Evolutionary conservation across 2,797 vertebrate genomes (phyloP), one percentile per base, ranked within the genome.

Genomic region (Poeciliopsis infans): DNA sequence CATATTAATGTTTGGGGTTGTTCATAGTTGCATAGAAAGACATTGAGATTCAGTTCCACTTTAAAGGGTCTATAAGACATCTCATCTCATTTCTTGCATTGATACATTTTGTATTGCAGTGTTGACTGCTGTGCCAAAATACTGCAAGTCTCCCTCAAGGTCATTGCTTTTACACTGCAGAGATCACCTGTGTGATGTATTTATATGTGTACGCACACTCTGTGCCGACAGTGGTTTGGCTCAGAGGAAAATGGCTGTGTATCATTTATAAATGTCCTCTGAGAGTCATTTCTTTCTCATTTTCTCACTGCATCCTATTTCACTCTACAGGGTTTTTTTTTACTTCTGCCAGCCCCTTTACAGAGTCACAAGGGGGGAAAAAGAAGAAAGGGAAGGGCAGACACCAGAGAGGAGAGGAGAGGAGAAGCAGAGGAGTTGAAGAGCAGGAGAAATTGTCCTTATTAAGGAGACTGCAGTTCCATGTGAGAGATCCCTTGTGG

Each of bases 231-330:
- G 83, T 87, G 74, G 70, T 82, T 84, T 85, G 86, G 77, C 88
- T 80, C 83, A 83, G 84, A 85, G 81, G 77, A 93, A 95, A 90
- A 88, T 88, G 93, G 88, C 86, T 90, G 89, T 89, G 80, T 90
- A 93, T 95, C 89, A 95, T 94, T 95, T 94, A 91, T 94, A 95
- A 95, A 93, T 90, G 82, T 91, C 91, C 93, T 94, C 86, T 78
- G 89, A 94, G 94, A 93, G 86, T 53, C 72, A 82, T 83, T 73
- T 80, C 84, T 86, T 84, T 79, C 74, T 84, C 45, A 72, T 39
- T 78, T 80, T 77, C 85, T 78, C 66, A 70, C 75, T 82, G 85
- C 72, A 64, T 91, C 80, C 75, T 77, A 74, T 87, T 89, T 90
- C 87, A 89, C 84, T 91, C 87, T 81, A 70, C 77, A 69, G 75